These are phyloP conservation scores for Ctenopoma kingsleyae DNA, from an alignment of 2,797 vertebrate genomes.

Conservation along the genomic window DNA sequence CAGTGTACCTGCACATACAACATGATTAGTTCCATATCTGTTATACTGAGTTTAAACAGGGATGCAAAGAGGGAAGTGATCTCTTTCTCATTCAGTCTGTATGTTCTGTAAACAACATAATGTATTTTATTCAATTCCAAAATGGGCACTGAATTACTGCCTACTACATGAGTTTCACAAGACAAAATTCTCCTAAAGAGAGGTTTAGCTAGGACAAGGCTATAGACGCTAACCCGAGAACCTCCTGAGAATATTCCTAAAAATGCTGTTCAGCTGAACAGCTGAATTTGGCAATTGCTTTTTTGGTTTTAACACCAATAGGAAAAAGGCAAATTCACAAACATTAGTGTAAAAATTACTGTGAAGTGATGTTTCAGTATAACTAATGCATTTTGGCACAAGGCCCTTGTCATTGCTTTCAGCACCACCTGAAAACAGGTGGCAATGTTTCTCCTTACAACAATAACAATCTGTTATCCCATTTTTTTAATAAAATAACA, in stretches of 20 bases:
- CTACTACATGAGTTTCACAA: constrained; percentile 12
- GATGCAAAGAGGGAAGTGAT: background rate
- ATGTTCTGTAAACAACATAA: constrained; percentile 1
- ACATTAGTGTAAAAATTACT: background rate
- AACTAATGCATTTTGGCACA: background rate
- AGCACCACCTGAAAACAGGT: constrained; percentile 5
- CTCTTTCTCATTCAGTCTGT: constrained; percentile 1
- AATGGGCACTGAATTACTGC: constrained; percentile 14
- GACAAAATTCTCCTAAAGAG: background rate
- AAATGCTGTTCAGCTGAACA: no score
- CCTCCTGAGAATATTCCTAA: background rate
- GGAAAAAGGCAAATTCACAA: background rate
- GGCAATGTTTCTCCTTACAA: background rate
- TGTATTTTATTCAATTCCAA: constrained; percentile 15
- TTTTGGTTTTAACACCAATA: background rate
- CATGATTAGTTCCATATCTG: background rate
- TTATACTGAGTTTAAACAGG: background rate
- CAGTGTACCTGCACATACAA: no score
- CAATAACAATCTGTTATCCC: background rate
- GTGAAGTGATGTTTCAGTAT: background rate
- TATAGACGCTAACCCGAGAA: background rate
- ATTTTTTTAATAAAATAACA: constrained; percentile 7
- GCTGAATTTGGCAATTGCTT: background rate
- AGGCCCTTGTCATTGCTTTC: background rate
- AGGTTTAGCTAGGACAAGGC: constrained; percentile 1